phyloP scores from a whole-genome alignment of 2,888 invertebrate species.

The Tolmerus cingulatus region DNA sequence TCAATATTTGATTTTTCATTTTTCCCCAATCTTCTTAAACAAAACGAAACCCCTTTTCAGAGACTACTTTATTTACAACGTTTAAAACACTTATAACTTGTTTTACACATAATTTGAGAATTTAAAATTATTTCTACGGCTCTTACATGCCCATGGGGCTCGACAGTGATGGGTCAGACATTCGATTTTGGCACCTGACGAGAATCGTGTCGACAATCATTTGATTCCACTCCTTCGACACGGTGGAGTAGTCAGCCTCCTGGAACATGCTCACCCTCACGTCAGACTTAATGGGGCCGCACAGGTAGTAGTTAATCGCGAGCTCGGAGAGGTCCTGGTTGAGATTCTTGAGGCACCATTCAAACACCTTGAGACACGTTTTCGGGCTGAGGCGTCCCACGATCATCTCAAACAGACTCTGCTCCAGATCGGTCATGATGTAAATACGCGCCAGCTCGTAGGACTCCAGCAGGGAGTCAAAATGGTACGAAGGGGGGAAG shows the following conservation, averaged over 20 bases:
- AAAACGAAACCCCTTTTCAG: not conserved
- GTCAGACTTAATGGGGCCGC: constrained; percentile 55
- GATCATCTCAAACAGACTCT: constrained; percentile 55
- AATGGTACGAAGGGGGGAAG: constrained; percentile 55
- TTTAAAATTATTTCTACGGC: not conserved
- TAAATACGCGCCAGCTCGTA: constrained; percentile 62
- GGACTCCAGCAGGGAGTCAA: constrained; percentile 59
- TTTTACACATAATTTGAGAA: not conserved
- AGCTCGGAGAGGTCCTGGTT: constrained; percentile 61
- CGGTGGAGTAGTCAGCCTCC: constrained; percentile 59
- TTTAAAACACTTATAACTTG: not conserved
- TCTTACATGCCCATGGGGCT: not conserved
- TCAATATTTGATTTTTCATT: not conserved
- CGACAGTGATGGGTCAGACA: not conserved
- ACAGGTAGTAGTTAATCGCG: constrained; percentile 61
- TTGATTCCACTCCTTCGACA: constrained; percentile 61
- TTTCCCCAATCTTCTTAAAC: not conserved
- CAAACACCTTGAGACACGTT: constrained; percentile 59
- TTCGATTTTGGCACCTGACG: constrained; percentile 54
- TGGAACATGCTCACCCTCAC: constrained; percentile 59
- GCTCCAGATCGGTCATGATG: constrained; percentile 60
- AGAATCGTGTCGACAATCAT: constrained; percentile 61
- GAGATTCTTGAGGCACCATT: constrained; percentile 62
- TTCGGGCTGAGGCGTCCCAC: constrained; percentile 56
- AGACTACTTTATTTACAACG: not conserved